A percentile compares a stretch with the other conserved stretches of the same genome.
Conservation (phyloP, 2,113 vertebrate species). For the Petroica traversi region DNA sequence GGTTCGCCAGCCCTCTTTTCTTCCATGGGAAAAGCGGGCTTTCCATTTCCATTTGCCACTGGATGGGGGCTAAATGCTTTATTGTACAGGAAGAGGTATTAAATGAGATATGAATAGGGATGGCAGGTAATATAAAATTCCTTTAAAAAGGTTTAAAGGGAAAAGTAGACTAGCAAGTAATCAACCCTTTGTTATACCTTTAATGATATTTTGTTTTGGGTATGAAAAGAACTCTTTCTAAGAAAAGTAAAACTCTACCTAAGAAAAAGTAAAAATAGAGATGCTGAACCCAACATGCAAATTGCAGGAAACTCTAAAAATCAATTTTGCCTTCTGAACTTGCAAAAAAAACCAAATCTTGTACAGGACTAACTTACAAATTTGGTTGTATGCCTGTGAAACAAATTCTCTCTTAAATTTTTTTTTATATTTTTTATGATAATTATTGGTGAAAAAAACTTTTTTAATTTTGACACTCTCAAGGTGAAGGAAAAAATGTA, state of each 20-base stretch:
- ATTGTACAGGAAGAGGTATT: not conserved
- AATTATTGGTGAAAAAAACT: rapidly evolving
- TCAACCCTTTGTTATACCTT: not conserved
- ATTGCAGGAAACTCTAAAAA: not conserved
- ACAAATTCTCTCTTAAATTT: not conserved
- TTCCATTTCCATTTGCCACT: not conserved
- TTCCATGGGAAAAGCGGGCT: rapidly evolving
- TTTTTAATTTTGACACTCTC: not conserved
- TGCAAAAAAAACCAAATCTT: not conserved
- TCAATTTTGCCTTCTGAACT: not conserved
- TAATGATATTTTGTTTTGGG: not conserved
- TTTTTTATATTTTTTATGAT: not conserved
- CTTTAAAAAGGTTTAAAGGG: not conserved
- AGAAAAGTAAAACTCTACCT: too few relatives aligned
- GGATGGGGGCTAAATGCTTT: not conserved
- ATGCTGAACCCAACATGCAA: not conserved
- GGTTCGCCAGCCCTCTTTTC: rapidly evolving
- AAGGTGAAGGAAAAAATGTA: not conserved
- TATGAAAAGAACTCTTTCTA: not conserved
- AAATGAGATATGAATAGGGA: not conserved
- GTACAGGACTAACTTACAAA: not conserved
- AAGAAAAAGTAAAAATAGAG: not conserved
- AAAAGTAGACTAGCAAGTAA: not conserved
- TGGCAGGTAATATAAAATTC: not conserved
- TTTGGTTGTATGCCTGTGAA: not conserved